These are phyloP conservation scores for Platichthys stellatus DNA, from an alignment of 2,113 vertebrate genomes.

Conservation along the genomic window DNA sequence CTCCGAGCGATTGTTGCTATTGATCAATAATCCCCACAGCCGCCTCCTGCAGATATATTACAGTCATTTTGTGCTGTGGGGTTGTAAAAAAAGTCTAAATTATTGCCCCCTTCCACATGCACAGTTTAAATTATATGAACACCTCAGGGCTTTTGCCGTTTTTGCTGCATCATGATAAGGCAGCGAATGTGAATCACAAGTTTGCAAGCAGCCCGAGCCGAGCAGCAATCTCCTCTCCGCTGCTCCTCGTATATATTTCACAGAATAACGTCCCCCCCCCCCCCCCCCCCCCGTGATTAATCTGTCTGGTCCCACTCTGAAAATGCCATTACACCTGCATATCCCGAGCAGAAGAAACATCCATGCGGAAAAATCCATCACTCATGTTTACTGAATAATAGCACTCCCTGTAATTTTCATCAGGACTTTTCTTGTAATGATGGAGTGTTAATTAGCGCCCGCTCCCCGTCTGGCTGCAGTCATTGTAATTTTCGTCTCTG, in stretches of 20 bases:
- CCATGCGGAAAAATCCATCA: constrained; percentile 37
- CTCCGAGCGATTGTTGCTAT: not conserved
- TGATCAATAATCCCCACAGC: constrained; percentile 20
- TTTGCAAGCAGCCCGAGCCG: constrained; percentile 9
- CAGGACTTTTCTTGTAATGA: constrained; percentile 50
- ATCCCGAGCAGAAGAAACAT: constrained; percentile 11
- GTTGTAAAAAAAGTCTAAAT: constrained; percentile 48
- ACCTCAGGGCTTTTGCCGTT: constrained; percentile 29
- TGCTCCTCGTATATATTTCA: not conserved
- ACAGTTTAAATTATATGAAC: constrained; percentile 24
- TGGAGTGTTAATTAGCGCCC: constrained; percentile 64
- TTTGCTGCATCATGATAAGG: constrained; percentile 28
- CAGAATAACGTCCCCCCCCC: constrained; percentile 14
- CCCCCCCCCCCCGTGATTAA: constrained; percentile 30
- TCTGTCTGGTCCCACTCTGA: constrained; percentile 24
- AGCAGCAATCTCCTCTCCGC: not conserved
- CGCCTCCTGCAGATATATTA: constrained; percentile 19
- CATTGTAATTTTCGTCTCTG: constrained; percentile 57
- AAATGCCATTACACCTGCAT: constrained; percentile 29
- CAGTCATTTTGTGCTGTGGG: constrained; percentile 24
- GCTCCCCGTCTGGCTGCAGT: constrained; percentile 53
- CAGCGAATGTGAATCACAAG: not conserved
- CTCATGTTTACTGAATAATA: constrained; percentile 30
- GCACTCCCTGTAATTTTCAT: constrained; percentile 50
- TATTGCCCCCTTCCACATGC: constrained; percentile 5